Evolutionary conservation across 2,888 invertebrate species (phyloP).

Genomic region (Nephrotoma guestfalica): DNA sequence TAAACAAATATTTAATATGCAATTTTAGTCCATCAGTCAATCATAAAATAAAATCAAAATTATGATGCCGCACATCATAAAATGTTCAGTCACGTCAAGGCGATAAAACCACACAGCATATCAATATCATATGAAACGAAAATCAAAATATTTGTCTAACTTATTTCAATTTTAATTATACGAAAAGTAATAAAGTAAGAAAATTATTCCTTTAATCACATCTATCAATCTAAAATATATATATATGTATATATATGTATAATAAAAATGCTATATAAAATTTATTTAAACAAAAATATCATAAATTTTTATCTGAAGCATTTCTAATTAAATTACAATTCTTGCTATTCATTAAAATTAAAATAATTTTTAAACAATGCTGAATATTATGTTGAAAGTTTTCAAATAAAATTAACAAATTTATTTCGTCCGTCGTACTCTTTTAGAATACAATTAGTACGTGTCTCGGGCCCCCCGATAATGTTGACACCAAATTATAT

Average conservation of each 20-base stretch:
- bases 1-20: too few relatives aligned
- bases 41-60: too few relatives aligned
- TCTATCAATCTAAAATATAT: neutral
- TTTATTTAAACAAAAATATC: neutral
- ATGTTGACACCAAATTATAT: too few relatives aligned
- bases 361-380: neutral
- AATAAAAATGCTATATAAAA: neutral
- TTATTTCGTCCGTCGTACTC: neutral
- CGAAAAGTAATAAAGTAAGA: neutral
- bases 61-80: too few relatives aligned
- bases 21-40: too few relatives aligned
- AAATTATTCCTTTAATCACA: neutral
- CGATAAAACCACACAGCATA: neutral
- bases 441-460: neutral
- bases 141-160: neutral
- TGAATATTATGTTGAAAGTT: neutral
- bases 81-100: neutral
- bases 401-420: neutral
- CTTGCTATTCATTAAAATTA: neutral
- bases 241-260: neutral
- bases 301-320: neutral
- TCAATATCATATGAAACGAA: neutral
- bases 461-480: neutral
- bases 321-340: neutral
- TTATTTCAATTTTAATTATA: neutral